These are phyloP conservation scores for Ephialtes manifestator DNA, from an alignment of 2,888 invertebrate species.

Conservation along the genomic window DNA sequence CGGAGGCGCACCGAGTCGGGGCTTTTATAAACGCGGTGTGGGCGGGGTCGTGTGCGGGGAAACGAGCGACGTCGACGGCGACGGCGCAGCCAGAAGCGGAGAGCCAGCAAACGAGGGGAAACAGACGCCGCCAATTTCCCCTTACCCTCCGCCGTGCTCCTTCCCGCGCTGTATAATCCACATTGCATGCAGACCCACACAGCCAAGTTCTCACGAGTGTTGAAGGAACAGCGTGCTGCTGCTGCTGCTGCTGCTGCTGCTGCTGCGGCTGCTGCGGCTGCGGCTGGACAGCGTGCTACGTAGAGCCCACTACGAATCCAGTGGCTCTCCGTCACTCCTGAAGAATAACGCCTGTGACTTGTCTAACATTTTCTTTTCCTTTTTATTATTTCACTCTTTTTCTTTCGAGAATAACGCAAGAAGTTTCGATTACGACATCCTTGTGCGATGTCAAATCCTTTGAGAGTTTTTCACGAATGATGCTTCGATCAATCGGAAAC, in stretches of 20 bases:
- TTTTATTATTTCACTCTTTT: neutral
- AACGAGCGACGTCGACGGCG: conserved; percentile 32
- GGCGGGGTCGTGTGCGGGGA: conserved; percentile 70
- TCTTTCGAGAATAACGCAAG: neutral
- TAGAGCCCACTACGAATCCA: neutral
- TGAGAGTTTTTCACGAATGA: conserved; percentile 1
- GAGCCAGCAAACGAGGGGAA: conserved; percentile 29
- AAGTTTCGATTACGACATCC: neutral
- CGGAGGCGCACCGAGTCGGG: conserved; percentile 55
- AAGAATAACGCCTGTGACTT: neutral
- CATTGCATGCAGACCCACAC: conserved; percentile 5
- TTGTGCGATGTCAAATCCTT: neutral
- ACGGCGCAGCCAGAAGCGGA: conserved; percentile 21
- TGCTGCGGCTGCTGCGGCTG: neutral
- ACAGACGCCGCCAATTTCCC: conserved; percentile 62
- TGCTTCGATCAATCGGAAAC: conserved; percentile 14
- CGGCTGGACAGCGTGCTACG: conserved; percentile 8
- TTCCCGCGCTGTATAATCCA: conserved; percentile 4
- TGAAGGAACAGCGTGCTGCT: neutral
- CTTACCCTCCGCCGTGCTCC: neutral
- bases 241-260: neutral
- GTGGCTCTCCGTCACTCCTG: too few relatives aligned
- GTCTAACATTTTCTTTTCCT: neutral
- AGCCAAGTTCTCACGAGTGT: neutral
- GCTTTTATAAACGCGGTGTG: conserved; percentile 77